Percentiles rank a stretch among this genome's conserved stretches.
These are phyloP conservation scores for Dasyornis broadbenti DNA, from an alignment of 2,113 vertebrate species.

Conservation along the genomic window DNA sequence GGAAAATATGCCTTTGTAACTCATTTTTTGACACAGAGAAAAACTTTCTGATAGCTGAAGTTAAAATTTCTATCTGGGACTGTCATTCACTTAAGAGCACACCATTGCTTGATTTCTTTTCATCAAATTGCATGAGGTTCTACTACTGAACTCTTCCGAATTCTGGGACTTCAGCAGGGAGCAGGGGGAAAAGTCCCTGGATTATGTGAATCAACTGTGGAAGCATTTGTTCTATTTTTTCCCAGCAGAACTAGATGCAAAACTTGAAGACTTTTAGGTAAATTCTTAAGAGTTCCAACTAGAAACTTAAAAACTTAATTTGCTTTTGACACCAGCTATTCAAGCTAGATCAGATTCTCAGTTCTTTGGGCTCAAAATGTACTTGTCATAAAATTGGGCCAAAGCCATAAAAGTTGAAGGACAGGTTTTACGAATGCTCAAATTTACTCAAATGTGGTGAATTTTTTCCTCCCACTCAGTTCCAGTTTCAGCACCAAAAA, in stretches of 20 bases:
- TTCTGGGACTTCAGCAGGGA: background rate
- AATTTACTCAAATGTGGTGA: background rate
- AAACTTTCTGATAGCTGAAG: background rate
- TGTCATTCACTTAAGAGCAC: background rate
- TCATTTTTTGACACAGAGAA: background rate
- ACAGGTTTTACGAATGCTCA: background rate
- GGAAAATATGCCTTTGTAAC: background rate
- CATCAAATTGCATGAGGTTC: background rate
- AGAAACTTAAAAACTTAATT: background rate
- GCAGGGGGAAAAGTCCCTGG: accelerated
- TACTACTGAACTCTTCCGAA: background rate
- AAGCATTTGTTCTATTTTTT: background rate
- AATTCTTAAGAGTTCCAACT: background rate
- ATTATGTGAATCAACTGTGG: background rate
- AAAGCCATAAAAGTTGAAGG: background rate
- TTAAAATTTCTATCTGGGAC: background rate
- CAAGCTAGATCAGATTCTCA: background rate
- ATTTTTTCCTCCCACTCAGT: background rate
- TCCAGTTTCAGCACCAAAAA: background rate
- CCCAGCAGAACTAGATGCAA: background rate
- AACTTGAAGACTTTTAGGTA: background rate
- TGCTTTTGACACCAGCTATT: background rate
- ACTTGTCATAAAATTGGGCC: background rate
- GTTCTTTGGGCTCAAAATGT: background rate
- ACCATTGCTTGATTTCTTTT: background rate